Conservation (phyloP, 1,140 invertebrate genomes). For the Bombus superbus region DNA sequence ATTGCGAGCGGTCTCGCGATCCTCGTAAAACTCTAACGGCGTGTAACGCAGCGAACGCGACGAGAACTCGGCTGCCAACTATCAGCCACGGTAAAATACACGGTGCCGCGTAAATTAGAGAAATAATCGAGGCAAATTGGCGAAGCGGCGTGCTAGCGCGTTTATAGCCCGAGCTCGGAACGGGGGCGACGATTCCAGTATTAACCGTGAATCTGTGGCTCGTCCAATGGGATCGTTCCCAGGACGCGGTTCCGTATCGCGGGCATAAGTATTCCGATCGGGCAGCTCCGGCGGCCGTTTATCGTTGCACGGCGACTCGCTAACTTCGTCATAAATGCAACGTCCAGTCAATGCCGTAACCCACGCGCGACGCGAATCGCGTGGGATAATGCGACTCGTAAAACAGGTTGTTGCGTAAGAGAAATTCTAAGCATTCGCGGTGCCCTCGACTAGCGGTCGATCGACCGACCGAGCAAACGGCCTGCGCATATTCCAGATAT, state of each 20-base stretch:
- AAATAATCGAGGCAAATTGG: slow-evolving; percentile 25
- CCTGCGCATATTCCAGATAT: slow-evolving; percentile 26
- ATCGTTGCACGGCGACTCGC: slow-evolving; percentile 26
- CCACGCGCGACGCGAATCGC: slow-evolving; percentile 64
- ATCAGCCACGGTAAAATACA: not conserved
- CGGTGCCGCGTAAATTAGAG: slow-evolving; percentile 17
- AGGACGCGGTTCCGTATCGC: not conserved
- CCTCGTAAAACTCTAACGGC: not conserved
- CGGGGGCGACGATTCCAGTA: not conserved
- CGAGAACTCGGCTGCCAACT: not conserved
- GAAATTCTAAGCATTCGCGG: slow-evolving; percentile 57
- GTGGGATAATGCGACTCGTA: slow-evolving; percentile 66
- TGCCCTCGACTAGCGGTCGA: not conserved
- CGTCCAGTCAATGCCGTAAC: slow-evolving; percentile 65
- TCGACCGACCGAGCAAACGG: slow-evolving; percentile 31
- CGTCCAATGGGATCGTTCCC: slow-evolving; percentile 4
- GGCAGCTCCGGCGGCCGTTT: not conserved
- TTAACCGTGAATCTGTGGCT: not conserved
- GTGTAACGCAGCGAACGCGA: not conserved
- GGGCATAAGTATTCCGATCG: slow-evolving; percentile 4
- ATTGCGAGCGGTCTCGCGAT: not conserved
- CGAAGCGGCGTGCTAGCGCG: too few relatives aligned
- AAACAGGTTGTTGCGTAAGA: slow-evolving; percentile 70
- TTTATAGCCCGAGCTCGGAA: not conserved
- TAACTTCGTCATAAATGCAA: slow-evolving; percentile 60